phyloP scores from a whole-genome alignment of 2,113 vertebrate genomes.

The Mola mola region DNA sequence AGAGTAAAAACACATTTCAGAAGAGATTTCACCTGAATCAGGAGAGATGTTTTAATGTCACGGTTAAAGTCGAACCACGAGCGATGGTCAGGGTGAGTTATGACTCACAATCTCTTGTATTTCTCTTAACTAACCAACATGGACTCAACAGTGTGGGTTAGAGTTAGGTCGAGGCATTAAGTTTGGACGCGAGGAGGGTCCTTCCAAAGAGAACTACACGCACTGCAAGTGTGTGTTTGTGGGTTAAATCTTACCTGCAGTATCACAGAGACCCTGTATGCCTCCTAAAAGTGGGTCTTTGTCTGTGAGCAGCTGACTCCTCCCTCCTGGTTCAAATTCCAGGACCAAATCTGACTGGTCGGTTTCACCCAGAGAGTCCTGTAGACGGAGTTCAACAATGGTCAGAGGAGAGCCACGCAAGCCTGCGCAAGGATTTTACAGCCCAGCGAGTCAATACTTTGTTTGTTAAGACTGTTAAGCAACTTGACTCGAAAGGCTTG shows the following conservation, averaged over 20 bases:
- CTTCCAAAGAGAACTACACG: neutral
- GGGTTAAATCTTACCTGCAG: conserved; percentile 61
- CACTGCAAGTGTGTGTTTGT: neutral
- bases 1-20: too few species aligned
- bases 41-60: too few species aligned
- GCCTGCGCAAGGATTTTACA: neutral
- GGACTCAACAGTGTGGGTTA: too few species aligned
- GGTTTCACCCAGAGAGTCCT: conserved; percentile 68
- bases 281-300: conserved; percentile 78
- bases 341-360: conserved; percentile 53
- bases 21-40: too few species aligned
- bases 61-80: neutral
- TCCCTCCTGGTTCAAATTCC: conserved; percentile 11
- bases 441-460: too few species aligned
- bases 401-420: neutral
- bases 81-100: too few species aligned
- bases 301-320: conserved; percentile 78
- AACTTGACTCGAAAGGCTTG: too few species aligned
- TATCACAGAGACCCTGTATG: conserved; percentile 64
- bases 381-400: neutral
- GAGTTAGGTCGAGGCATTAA: too few species aligned
- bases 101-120: too few species aligned
- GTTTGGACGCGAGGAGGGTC: neutral
- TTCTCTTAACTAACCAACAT: too few species aligned
- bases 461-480: too few species aligned